Percentiles rank a stretch among this genome's conserved stretches.
Evolutionary conservation across 1,140 invertebrate genomes (phyloP).

Genomic region (Atta texana): DNA sequence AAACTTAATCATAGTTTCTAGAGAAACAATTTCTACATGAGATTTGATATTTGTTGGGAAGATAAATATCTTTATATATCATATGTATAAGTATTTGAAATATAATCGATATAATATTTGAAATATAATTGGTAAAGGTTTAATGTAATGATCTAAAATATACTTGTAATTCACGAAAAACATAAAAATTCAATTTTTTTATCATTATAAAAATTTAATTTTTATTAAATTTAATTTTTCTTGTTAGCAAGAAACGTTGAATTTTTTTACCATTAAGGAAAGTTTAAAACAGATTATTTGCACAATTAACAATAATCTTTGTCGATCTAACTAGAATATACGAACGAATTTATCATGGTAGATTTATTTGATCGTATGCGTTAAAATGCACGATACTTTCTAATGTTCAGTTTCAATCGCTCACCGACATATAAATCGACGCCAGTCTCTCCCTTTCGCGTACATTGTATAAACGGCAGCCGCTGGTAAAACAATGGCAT

Average conservation of each 20-base stretch:
- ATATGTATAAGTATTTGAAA: no score
- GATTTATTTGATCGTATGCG: not conserved
- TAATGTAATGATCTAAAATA: not conserved
- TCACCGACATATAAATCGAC: slow-evolving; percentile 25
- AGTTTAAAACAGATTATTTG: not conserved
- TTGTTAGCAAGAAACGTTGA: not conserved
- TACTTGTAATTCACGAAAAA: not conserved
- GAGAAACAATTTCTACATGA: slow-evolving; percentile 11
- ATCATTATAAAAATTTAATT: not conserved
- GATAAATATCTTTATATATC: not conserved
- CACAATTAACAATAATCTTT: not conserved
- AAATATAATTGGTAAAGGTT: not conserved
- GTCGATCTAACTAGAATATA: not conserved
- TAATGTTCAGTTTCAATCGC: slow-evolving; percentile 14
- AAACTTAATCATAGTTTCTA: slow-evolving; percentile 24
- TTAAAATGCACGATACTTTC: slow-evolving; percentile 41
- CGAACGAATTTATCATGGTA: not conserved
- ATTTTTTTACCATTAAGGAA: not conserved
- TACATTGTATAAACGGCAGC: slow-evolving; percentile 6
- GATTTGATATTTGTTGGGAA: not conserved
- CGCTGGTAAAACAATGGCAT: slow-evolving; percentile 50
- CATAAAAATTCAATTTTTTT: not conserved
- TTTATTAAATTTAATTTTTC: not conserved
- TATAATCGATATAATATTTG: no score
- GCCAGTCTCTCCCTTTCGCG: slow-evolving; percentile 31